Evolutionary conservation across 2,888 invertebrate genomes (phyloP).

Genomic region (Apotomis betuletana): DNA sequence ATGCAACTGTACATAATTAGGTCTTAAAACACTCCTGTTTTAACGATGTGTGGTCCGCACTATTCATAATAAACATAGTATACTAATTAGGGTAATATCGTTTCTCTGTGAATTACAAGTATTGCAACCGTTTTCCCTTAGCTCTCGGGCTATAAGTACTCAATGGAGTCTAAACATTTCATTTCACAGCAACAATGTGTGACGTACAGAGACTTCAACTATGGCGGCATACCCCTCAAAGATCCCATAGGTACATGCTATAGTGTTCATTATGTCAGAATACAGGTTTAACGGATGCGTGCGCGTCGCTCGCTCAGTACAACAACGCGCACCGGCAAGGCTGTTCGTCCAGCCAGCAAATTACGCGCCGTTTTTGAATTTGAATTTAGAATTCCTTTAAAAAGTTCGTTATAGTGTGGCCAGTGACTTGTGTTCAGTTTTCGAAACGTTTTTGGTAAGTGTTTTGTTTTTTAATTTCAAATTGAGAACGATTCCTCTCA

Average conservation of each 20-base stretch:
- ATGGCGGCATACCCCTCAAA: conserved; percentile 16
- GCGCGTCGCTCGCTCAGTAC: conserved; percentile 23
- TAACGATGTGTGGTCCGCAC: no score
- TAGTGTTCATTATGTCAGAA: conserved; percentile 26
- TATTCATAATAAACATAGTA: no score
- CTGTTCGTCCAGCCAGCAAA: conserved; percentile 16
- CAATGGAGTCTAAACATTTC: no score
- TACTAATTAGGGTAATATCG: no score
- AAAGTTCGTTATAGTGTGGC: conserved; percentile 18
- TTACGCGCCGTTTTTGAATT: conserved; percentile 21
- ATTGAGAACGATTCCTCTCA: neutral
- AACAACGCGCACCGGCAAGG: conserved; percentile 30
- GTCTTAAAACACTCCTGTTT: no score
- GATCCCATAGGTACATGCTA: conserved; percentile 13
- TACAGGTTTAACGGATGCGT: conserved; percentile 40
- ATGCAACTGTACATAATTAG: no score
- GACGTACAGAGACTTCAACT: neutral
- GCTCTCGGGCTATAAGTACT: no score
- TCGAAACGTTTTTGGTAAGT: conserved; percentile 16
- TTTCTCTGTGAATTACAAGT: no score
- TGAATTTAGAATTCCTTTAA: conserved; percentile 10
- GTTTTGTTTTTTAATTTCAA: conserved; percentile 20
- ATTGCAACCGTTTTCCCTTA: no score
- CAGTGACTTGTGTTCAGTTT: conserved; percentile 19
- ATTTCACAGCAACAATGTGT: conserved; percentile 4